These are phyloP conservation scores for Colletes gigas DNA, from an alignment of 1,140 invertebrate genomes.

Conservation along the genomic window DNA sequence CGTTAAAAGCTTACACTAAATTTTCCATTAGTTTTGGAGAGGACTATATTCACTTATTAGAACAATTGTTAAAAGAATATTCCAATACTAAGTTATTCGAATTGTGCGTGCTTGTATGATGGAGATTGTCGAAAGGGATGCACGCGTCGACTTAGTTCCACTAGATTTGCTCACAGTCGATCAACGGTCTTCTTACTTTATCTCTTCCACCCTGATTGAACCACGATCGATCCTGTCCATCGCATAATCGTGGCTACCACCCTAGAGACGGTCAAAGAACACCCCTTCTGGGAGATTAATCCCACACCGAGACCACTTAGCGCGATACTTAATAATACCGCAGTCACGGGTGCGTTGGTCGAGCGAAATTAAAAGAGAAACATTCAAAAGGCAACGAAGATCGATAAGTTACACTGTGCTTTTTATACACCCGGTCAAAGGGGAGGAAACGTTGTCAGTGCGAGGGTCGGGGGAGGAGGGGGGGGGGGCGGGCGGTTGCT, in stretches of 20 bases:
- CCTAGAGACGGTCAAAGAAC: constrained; percentile 22
- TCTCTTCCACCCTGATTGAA: constrained; percentile 1
- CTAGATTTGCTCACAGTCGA: neutral
- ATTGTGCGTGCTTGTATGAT: too few species aligned
- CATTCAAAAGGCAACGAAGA: constrained; percentile 34
- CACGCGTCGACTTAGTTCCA: neutral
- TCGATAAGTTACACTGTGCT: constrained; percentile 27
- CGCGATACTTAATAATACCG: constrained; percentile 31
- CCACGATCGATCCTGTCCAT: constrained; percentile 19
- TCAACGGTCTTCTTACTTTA: neutral
- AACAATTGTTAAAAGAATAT: too few species aligned
- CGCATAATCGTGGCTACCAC: constrained; percentile 21
- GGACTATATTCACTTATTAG: too few species aligned
- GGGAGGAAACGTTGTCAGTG: neutral
- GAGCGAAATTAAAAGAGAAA: constrained; percentile 46
- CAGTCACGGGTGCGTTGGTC: constrained; percentile 8
- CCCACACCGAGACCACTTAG: constrained; percentile 19
- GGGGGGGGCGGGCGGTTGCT: too few species aligned
- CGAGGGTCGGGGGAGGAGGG: too few species aligned
- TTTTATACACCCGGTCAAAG: constrained; percentile 9
- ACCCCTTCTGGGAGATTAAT: constrained; percentile 3
- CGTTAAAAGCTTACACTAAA: too few species aligned
- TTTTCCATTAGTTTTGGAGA: too few species aligned
- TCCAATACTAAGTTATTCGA: too few species aligned
- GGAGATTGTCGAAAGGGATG: too few species aligned